Conservation (phyloP, 2,888 invertebrate species). For the Cataglyphis livida region DNA sequence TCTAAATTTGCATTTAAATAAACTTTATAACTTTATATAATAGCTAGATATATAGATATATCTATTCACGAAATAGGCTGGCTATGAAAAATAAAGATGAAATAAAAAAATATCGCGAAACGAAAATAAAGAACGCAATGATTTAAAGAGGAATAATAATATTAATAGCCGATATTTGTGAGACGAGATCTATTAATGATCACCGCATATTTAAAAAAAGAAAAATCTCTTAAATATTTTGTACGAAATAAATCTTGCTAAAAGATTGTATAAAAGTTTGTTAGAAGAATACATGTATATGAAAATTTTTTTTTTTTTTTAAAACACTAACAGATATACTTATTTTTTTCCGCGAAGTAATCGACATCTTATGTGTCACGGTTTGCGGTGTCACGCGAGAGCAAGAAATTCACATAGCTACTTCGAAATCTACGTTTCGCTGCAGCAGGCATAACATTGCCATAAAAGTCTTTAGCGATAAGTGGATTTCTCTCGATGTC, state of each 20-base stretch:
- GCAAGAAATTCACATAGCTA: constrained; percentile 57
- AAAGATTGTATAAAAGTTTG: background rate
- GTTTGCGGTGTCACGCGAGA: constrained; percentile 6
- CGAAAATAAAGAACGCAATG: background rate
- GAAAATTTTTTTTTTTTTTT: background rate
- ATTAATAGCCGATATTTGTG: background rate
- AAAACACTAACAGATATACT: background rate
- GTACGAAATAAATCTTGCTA: background rate
- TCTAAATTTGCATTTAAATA: background rate
- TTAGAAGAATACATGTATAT: background rate
- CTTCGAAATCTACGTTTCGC: constrained; percentile 60
- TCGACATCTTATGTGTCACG: constrained; percentile 5
- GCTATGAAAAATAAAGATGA: background rate
- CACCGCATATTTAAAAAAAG: too few relatives aligned
- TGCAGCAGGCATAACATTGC: constrained; percentile 52
- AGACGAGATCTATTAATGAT: too few relatives aligned
- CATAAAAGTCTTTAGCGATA: constrained; percentile 67
- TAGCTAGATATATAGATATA: background rate
- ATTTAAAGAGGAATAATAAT: constrained; percentile 1
- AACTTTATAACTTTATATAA: background rate
- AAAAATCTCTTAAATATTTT: background rate
- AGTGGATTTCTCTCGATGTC: constrained; percentile 68
- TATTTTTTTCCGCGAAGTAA: constrained; percentile 6
- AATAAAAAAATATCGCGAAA: background rate
- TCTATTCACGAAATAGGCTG: background rate